These are phyloP conservation scores for Cydia amplana DNA, from an alignment of 1,140 invertebrate genomes.

Conservation along the genomic window DNA sequence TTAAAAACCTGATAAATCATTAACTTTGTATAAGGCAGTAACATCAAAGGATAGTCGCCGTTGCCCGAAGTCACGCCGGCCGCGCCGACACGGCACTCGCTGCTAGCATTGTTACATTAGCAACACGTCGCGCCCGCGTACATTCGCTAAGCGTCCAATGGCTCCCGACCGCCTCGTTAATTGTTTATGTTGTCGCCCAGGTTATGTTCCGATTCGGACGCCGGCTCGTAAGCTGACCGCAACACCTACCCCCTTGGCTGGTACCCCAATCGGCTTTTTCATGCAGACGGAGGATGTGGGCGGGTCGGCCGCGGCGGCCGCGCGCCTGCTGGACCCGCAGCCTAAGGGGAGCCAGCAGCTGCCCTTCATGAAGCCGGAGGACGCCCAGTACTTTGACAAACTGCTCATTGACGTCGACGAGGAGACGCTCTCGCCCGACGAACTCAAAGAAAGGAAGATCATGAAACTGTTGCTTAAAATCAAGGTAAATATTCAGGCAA, in stretches of 20 bases:
- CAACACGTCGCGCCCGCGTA: background rate
- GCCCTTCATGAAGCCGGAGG: conserved; percentile 99
- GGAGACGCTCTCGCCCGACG: conserved; percentile 95
- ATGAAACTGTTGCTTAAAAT: conserved; percentile 99
- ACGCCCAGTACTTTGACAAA: conserved; percentile 99
- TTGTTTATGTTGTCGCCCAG: conserved; percentile 70
- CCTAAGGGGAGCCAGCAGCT: conserved; percentile 94
- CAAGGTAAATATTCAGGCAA: conserved; percentile 80
- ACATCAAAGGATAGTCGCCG: background rate
- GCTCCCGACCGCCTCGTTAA: conserved; percentile 32
- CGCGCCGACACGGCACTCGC: background rate
- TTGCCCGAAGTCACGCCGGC: background rate
- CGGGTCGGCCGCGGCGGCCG: conserved; percentile 83
- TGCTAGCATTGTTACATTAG: background rate
- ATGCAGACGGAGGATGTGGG: conserved; percentile 93
- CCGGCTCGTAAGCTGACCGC: conserved; percentile 98
- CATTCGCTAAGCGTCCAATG: background rate
- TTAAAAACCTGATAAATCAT: background rate
- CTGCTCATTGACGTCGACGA: conserved; percentile 98
- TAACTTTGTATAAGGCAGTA: no score
- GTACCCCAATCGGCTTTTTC: conserved; percentile 96
- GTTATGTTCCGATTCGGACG: conserved; percentile 98
- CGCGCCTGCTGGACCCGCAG: conserved; percentile 97
- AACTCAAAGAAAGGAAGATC: conserved; percentile 99
- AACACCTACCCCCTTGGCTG: conserved; percentile 97